Conservation (phyloP, 2,113 vertebrate species). For the Cyanoliseus patagonus region DNA sequence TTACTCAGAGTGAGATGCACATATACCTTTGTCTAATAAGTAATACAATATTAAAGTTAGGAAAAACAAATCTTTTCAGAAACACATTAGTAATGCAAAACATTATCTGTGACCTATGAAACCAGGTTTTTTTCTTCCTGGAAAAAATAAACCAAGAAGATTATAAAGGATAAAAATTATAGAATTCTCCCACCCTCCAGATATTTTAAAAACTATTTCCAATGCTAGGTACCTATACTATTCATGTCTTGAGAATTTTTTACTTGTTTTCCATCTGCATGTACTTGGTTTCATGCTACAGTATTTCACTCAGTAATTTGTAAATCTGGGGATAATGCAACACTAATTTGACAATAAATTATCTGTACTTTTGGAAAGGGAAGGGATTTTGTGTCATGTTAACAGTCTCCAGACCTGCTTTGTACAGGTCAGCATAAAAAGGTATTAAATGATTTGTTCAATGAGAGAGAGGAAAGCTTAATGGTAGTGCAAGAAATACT, state of each 20-base stretch:
- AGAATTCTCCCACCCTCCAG: accelerated
- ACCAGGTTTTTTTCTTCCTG: background rate
- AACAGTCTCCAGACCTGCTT: background rate
- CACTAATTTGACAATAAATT: background rate
- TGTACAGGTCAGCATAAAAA: background rate
- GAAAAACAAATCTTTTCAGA: background rate
- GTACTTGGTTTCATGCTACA: background rate
- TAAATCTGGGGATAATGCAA: background rate
- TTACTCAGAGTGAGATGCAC: accelerated
- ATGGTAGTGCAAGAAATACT: background rate
- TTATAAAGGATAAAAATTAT: background rate
- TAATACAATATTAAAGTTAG: background rate
- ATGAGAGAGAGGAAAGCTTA: background rate
- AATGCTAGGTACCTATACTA: background rate
- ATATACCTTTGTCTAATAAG: background rate
- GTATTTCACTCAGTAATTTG: background rate
- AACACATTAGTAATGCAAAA: background rate
- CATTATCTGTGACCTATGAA: background rate
- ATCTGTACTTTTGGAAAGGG: background rate
- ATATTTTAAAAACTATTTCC: background rate
- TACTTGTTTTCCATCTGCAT: background rate
- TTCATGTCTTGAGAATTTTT: background rate
- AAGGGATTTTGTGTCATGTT: too few relatives aligned
- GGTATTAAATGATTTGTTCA: background rate
- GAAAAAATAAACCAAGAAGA: background rate